A percentile compares a stretch with the other conserved stretches of the same genome.
Evolutionary conservation across 2,797 vertebrate species (phyloP).

Genomic region (Xerus rutilus): DNA sequence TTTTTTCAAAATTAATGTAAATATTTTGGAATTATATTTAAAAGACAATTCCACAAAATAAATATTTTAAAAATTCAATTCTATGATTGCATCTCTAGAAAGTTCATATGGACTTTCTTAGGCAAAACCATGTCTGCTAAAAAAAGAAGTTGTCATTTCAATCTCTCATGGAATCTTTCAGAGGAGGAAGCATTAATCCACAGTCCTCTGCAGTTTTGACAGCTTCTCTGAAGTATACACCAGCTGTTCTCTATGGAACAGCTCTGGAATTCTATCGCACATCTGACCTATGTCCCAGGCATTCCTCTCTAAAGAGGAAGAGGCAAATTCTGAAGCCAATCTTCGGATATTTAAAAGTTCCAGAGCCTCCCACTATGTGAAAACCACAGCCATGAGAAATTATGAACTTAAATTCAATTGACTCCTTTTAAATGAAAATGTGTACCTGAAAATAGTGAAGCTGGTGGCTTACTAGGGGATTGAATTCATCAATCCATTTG

Average conservation of each 20-base stretch:
- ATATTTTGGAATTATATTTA: not conserved
- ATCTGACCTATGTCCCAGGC: not conserved
- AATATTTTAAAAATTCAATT: not conserved
- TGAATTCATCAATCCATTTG: not conserved
- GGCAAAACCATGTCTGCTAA: not conserved
- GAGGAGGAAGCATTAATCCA: not conserved
- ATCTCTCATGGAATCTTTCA: not conserved
- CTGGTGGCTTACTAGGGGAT: not conserved
- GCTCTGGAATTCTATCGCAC: not conserved
- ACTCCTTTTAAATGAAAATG: not conserved
- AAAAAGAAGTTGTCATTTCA: not conserved
- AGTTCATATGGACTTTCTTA: not conserved
- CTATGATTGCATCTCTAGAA: not conserved
- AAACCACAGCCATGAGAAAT: not conserved
- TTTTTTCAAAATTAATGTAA: not conserved
- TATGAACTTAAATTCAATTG: not conserved
- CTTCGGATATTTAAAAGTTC: constrained; percentile 21
- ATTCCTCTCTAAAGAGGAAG: constrained; percentile 28
- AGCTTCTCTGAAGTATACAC: not conserved
- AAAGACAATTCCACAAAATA: not conserved
- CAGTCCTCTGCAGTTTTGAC: not conserved
- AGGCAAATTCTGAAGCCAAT: not conserved
- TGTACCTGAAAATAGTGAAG: constrained; percentile 6
- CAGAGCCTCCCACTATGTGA: not conserved
- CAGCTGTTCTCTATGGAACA: not conserved